A percentile compares a stretch with the other conserved stretches of the same genome.
Evolutionary conservation across 2,113 vertebrate species (phyloP).

Genomic region (Porphyrio hochstetteri): DNA sequence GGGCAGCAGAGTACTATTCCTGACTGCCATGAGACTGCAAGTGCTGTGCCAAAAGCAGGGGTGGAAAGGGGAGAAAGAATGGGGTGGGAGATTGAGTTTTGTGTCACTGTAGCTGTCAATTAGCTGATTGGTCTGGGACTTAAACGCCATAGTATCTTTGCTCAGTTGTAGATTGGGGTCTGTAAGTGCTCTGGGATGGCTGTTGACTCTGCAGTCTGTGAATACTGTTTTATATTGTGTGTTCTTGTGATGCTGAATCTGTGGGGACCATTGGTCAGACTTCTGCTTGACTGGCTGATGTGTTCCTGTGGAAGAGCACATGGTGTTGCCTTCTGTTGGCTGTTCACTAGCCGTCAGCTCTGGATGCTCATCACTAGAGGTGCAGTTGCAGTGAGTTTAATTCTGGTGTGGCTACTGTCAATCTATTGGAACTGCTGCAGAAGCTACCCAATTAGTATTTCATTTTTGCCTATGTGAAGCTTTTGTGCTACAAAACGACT

Average conservation of each 20-base stretch:
- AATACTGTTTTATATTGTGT: not conserved
- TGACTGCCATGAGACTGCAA: not conserved
- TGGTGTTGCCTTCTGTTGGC: not conserved
- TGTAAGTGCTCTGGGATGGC: not conserved
- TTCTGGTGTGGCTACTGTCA: not conserved
- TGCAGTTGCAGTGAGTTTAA: not conserved
- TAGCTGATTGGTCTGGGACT: not conserved
- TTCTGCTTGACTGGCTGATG: not conserved
- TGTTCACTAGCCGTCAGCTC: not conserved
- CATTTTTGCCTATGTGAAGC: not conserved
- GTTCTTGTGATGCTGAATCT: not conserved
- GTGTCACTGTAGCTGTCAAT: rapidly evolving
- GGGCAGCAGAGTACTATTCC: not conserved
- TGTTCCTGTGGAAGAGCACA: not conserved
- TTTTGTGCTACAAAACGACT: not conserved
- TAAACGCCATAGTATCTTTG: not conserved
- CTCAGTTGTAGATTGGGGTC: not conserved
- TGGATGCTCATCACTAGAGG: not conserved
- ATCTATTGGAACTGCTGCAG: not conserved
- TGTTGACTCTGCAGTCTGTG: not conserved
- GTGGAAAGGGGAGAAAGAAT: not conserved
- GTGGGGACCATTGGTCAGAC: not conserved
- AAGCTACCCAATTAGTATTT: not conserved
- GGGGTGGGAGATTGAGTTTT: not conserved
- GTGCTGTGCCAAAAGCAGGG: not conserved